Evolutionary conservation across 2,113 vertebrate species (phyloP), one percentile per base, ranked within the genome.

Genomic region (Scolopax mira): DNA sequence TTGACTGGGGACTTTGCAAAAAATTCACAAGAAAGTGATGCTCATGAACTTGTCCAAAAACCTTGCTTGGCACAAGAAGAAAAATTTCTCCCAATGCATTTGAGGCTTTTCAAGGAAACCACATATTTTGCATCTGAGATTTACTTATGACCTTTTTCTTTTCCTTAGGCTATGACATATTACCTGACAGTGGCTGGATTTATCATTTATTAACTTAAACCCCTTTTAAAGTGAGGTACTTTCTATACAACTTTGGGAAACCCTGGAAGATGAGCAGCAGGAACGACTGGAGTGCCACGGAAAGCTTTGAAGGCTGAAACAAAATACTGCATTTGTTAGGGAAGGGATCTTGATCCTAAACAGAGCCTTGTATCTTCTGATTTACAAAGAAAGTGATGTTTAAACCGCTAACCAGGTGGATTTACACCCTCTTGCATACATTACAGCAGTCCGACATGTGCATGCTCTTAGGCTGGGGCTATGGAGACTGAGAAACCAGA

Each of bases 61-160:
- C 65, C 79, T 89, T 54, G 11, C 39, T 80, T 81, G 69, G 85
- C 69, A 74, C 33, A 70, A 58, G 81, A 83, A 90, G 88, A 93
- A 90, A 78, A 84, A 80, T 78, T 78, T 79, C 23, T 88, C 13
- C 52, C 2, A 0, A n/a, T 81, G 33, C 42, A 64, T 86, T 92
- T 93, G 82, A 86, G 93, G 69, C 61, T 97, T 94, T 96, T 62
- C 57, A 84, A 93, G 90, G 90, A 96, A 97, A 93, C 90, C 90
- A 51, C 96, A 49, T 85, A 93, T 83, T 94, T 94, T 84, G 52
- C 0, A 0, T 80, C 82, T 94, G 95, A 69, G 84, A 87, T 88
- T 96, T 95, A 75, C 48, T 94, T 28, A 27, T 93, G 52, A 80
- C 44, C 52, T 90, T 85, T 93, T 48, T 81, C 18, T 90, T 94